Percentiles rank a stretch among this genome's conserved stretches.
Evolutionary conservation across 2,797 vertebrate species (phyloP).

Genomic region (Nannoperca obscura): DNA sequence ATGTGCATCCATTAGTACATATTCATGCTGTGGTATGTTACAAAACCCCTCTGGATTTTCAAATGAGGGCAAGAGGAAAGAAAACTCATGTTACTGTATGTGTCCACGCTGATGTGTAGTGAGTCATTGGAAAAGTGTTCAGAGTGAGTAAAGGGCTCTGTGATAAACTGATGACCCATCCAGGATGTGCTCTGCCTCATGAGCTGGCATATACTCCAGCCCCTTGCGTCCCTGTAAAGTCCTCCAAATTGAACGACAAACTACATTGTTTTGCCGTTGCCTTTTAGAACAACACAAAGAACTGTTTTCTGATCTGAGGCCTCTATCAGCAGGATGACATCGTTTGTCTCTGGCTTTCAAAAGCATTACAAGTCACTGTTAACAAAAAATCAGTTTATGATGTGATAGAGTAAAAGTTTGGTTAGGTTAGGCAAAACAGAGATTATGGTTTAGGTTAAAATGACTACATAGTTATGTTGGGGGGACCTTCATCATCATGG

Average conservation of each 20-base stretch:
- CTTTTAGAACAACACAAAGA: neutral
- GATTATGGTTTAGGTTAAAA: neutral
- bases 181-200: neutral
- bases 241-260: neutral
- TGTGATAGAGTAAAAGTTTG: neutral
- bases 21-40: conserved; percentile 2
- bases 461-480: neutral
- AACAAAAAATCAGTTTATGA: conserved; percentile 1
- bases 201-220: neutral
- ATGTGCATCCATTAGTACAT: conserved; percentile 5
- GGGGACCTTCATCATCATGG: neutral
- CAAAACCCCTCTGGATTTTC: conserved; percentile 6
- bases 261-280: neutral
- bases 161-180: neutral
- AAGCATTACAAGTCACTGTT: neutral
- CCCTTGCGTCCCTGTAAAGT: neutral
- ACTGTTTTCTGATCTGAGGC: neutral
- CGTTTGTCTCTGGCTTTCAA: neutral
- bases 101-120: neutral
- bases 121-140: neutral
- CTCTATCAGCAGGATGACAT: neutral
- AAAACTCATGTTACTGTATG: neutral
- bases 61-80: conserved; percentile 2
- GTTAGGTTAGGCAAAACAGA: neutral
- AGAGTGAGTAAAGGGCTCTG: neutral